These are phyloP conservation scores for Julus scanicus DNA, from an alignment of 2,888 invertebrate genomes.

Conservation along the genomic window DNA sequence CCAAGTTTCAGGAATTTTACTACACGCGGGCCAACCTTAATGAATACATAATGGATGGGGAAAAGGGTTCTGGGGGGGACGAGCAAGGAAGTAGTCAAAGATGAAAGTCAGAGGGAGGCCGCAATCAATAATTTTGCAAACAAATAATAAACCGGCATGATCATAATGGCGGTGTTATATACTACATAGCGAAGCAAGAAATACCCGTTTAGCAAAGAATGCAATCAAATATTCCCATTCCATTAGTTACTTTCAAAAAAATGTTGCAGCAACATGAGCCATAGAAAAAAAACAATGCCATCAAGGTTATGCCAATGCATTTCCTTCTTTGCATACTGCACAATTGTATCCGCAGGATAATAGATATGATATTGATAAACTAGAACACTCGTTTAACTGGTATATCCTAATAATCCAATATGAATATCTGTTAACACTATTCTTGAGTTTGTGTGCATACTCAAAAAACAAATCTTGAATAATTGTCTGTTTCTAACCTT, in stretches of 20 bases:
- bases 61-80: background rate
- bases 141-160: background rate
- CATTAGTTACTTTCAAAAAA: constrained; percentile 6
- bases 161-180: background rate
- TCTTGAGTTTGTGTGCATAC: too few species aligned
- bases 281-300: background rate
- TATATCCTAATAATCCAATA: too few species aligned
- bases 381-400: too few species aligned
- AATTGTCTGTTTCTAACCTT: too few species aligned
- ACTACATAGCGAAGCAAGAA: background rate
- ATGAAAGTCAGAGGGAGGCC: background rate
- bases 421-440: too few species aligned
- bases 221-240: background rate
- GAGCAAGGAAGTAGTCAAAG: background rate
- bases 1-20: background rate
- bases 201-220: constrained; percentile 10
- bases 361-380: background rate
- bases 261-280: background rate
- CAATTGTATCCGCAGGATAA: too few species aligned
- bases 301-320: constrained; percentile 3
- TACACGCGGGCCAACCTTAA: background rate
- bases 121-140: background rate
- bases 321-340: background rate
- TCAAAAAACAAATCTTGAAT: too few species aligned
- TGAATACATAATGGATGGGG: background rate